A percentile compares a stretch with the other conserved stretches of the same genome.
phyloP scores from a whole-genome alignment of 2,113 vertebrate species.

The Rhodinocichla rosea region DNA sequence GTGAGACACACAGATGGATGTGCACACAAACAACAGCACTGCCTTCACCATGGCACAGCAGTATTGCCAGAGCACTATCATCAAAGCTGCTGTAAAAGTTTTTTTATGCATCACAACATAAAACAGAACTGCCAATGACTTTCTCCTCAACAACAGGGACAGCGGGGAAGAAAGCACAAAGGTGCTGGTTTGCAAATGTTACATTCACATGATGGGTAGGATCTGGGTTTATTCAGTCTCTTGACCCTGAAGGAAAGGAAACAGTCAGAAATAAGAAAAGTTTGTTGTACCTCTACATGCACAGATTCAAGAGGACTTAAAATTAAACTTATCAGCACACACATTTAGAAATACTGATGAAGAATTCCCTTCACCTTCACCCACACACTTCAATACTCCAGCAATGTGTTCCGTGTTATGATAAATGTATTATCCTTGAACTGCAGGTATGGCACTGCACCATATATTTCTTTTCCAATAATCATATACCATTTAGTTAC shows the following conservation, averaged over 20 bases:
- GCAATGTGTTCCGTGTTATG: not conserved
- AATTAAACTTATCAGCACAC: not conserved
- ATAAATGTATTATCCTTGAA: not conserved
- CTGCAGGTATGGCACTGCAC: not conserved
- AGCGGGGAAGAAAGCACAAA: not conserved
- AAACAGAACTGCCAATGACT: not conserved
- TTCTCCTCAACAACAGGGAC: not conserved
- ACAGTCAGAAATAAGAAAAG: not conserved
- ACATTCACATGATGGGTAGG: not conserved
- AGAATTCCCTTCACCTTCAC: not conserved
- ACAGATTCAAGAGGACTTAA: not conserved
- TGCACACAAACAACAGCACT: not conserved
- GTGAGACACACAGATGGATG: not conserved
- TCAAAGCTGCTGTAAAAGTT: not conserved
- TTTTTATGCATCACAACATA: not conserved
- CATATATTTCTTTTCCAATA: not conserved
- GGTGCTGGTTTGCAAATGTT: not conserved
- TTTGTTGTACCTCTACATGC: not conserved
- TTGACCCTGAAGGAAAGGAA: not conserved
- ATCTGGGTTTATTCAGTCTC: not conserved
- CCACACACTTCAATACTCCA: not conserved
- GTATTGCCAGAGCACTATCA: not conserved
- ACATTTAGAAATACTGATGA: not conserved
- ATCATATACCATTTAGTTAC: not conserved
- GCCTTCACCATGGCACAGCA: not conserved